A percentile compares a stretch with the other conserved stretches of the same genome.
Evolutionary conservation across 2,797 vertebrate species (phyloP).

Genomic region (Pogoniulus pusillus): DNA sequence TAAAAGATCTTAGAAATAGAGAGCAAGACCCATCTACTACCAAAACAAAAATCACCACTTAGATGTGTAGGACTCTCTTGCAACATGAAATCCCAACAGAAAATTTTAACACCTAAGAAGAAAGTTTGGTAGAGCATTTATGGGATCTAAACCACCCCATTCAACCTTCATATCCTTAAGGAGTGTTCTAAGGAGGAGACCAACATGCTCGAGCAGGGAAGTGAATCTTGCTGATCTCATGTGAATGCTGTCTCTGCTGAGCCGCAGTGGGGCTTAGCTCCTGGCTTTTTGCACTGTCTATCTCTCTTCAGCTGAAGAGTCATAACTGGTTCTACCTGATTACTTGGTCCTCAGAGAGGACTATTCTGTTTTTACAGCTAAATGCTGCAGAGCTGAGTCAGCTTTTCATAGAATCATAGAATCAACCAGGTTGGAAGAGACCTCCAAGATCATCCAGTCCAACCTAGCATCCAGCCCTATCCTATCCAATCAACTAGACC

Average conservation of each 20-base stretch:
- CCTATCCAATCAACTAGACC: too few relatives aligned
- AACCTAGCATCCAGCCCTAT: too few relatives aligned
- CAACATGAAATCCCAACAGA: not conserved
- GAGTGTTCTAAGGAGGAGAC: not conserved
- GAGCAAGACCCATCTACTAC: not conserved
- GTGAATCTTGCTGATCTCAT: not conserved
- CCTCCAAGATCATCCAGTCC: too few relatives aligned
- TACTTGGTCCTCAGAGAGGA: not conserved
- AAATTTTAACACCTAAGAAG: not conserved
- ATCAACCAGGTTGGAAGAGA: too few relatives aligned
- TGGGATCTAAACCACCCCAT: not conserved
- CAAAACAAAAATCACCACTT: not conserved
- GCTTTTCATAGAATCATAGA: too few relatives aligned
- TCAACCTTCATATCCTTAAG: not conserved
- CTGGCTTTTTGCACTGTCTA: not conserved
- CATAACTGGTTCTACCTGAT: not conserved
- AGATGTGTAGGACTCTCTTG: not conserved
- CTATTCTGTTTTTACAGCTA: not conserved
- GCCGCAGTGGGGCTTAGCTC: not conserved
- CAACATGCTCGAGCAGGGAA: not conserved
- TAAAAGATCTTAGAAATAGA: not conserved
- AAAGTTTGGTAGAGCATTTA: not conserved
- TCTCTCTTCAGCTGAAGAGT: not conserved
- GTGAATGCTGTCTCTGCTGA: not conserved
- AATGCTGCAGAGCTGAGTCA: not conserved